Evolutionary conservation across 2,797 vertebrate species (phyloP).

Genomic region (Nannoperca obscura): DNA sequence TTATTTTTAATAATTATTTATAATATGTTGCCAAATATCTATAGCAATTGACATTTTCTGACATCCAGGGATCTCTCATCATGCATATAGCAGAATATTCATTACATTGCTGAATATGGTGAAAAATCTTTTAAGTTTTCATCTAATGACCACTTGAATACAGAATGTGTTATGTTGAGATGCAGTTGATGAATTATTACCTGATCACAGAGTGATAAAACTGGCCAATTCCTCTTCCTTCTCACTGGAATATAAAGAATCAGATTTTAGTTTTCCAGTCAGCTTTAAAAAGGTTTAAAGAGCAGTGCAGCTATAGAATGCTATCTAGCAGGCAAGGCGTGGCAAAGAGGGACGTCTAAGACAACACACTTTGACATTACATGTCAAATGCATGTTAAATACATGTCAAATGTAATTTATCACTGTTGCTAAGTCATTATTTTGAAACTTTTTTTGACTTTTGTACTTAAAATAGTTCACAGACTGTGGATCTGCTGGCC

Average conservation of each 20-base stretch:
- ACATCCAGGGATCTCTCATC: neutral
- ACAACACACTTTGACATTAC: neutral
- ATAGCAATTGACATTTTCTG: neutral
- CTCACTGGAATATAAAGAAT: neutral
- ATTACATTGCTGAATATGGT: neutral
- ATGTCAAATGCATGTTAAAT: too few relatives aligned
- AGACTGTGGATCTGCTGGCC: constrained; percentile 85
- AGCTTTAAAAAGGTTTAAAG: neutral
- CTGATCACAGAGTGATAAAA: neutral
- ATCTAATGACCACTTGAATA: neutral
- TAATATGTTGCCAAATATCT: neutral
- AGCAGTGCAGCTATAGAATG: neutral
- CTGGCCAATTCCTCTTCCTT: neutral
- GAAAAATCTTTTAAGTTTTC: neutral
- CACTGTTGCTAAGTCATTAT: neutral
- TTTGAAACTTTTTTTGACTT: neutral
- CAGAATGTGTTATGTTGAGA: neutral
- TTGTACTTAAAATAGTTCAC: constrained; percentile 49
- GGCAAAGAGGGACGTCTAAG: neutral
- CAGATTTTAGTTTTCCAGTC: neutral
- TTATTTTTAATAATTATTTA: neutral
- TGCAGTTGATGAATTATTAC: neutral
- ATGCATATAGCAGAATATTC: neutral
- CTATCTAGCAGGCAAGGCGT: neutral
- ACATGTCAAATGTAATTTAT: constrained; percentile 2